Conservation (phyloP, 2,797 vertebrate genomes). For the Kryptolebias ocellatus region DNA sequence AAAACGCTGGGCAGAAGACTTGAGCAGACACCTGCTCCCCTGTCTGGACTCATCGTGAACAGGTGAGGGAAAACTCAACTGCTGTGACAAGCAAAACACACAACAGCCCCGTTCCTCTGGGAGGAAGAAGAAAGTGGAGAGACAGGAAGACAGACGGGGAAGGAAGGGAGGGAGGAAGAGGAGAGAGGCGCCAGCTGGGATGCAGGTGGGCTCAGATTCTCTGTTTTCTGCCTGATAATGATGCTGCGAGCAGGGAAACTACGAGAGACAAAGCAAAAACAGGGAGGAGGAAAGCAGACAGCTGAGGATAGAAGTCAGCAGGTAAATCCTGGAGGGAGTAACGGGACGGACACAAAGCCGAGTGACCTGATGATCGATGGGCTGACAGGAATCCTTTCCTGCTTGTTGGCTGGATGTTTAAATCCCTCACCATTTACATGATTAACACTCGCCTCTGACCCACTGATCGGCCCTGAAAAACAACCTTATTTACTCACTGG, state of each 20-base stretch:
- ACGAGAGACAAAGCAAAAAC: not conserved
- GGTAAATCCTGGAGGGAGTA: constrained; percentile 53
- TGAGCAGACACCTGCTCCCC: constrained; percentile 66
- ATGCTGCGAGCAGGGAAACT: constrained; percentile 8
- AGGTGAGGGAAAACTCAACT: constrained; percentile 65
- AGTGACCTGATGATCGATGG: constrained; percentile 32
- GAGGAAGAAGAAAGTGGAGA: constrained; percentile 26
- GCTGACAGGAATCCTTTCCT: constrained; percentile 32
- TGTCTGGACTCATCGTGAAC: constrained; percentile 55
- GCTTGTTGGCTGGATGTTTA: constrained; percentile 26
- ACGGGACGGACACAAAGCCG: constrained; percentile 41
- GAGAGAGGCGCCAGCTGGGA: constrained; percentile 49
- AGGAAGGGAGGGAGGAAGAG: not conserved
- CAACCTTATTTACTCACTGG: not conserved
- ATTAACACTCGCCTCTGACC: not conserved
- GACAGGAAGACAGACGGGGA: not conserved
- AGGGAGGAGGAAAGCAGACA: not conserved
- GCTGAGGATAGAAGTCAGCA: constrained; percentile 27
- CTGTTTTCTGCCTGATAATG: constrained; percentile 44
- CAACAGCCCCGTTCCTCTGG: constrained; percentile 33
- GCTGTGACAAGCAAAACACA: constrained; percentile 60
- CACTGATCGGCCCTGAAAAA: not conserved
- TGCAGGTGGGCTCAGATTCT: constrained; percentile 51
- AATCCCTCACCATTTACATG: constrained; percentile 1
- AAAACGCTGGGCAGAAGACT: constrained; percentile 27